Percentiles rank a stretch among this genome's conserved stretches.
Conservation (phyloP, 2,888 invertebrate genomes). For the Anoplius nigerrimus region DNA sequence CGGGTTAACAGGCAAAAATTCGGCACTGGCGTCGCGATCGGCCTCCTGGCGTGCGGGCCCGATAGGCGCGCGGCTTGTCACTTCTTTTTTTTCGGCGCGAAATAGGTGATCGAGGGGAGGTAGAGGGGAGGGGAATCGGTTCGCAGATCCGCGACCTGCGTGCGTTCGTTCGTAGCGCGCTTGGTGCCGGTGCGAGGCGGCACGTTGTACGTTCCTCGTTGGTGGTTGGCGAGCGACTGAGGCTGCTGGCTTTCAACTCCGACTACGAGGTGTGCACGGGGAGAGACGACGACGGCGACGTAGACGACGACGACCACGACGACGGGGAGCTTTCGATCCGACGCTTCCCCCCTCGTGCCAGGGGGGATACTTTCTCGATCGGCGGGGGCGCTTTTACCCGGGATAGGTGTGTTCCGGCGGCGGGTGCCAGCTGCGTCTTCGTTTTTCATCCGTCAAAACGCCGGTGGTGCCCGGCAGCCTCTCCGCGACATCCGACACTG, state of each 20-base stretch:
- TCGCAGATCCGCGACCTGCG: too few relatives aligned
- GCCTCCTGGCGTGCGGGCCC: too few relatives aligned
- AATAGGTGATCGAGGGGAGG: too few relatives aligned
- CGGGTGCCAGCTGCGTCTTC: constrained; percentile 42
- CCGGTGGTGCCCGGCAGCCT: too few relatives aligned
- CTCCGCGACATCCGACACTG: too few relatives aligned
- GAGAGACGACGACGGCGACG: not conserved
- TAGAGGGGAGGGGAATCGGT: too few relatives aligned
- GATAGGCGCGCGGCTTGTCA: too few relatives aligned
- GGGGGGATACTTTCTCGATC: too few relatives aligned
- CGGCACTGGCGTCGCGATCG: too few relatives aligned
- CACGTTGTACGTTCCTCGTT: constrained; percentile 52
- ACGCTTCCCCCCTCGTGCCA: constrained; percentile 7
- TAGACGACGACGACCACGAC: constrained; percentile 30
- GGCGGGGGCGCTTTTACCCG: not conserved
- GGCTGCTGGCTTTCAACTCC: constrained; percentile 52
- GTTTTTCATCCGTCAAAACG: constrained; percentile 14
- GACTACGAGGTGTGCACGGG: constrained; percentile 8
- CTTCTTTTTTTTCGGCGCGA: too few relatives aligned
- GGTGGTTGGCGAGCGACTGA: constrained; percentile 68
- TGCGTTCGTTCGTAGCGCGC: too few relatives aligned
- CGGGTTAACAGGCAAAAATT: too few relatives aligned
- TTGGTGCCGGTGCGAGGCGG: not conserved
- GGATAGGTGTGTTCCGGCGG: not conserved
- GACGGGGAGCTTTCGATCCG: constrained; percentile 55